Evolutionary conservation across 1,140 invertebrate genomes (phyloP).

Genomic region (Drosophila bipectinata): DNA sequence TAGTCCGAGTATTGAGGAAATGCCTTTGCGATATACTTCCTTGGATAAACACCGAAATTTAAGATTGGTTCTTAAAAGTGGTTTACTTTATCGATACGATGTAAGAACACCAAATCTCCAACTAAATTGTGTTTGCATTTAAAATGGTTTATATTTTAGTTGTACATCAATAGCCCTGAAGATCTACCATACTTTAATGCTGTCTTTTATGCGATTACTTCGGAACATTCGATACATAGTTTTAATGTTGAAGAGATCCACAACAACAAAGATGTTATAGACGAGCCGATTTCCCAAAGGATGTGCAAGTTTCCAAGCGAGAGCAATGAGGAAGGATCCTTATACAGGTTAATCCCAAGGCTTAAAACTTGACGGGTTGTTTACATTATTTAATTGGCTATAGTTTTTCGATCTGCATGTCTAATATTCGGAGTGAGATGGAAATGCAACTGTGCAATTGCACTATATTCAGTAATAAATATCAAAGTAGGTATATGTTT

Average conservation of each 20-base stretch:
- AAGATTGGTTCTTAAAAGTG: conserved; percentile 30
- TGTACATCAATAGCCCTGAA: conserved; percentile 62
- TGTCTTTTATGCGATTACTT: conserved; percentile 22
- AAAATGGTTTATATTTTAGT: conserved; percentile 8
- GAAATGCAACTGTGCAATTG: conserved; percentile 60
- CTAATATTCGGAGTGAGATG: conserved; percentile 50
- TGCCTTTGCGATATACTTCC: conserved; percentile 54
- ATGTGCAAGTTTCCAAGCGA: conserved; percentile 64
- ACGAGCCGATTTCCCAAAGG: conserved; percentile 50
- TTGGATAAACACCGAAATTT: conserved; percentile 42
- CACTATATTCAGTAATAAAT: conserved; percentile 36
- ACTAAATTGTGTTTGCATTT: not conserved
- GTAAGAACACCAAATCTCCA: conserved; percentile 13
- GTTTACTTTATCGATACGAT: conserved; percentile 43
- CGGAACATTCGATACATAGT: conserved; percentile 27
- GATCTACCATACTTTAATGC: conserved; percentile 69
- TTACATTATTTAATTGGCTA: not conserved
- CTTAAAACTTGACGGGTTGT: not conserved
- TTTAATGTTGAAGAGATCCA: conserved; percentile 65
- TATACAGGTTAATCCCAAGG: conserved; percentile 47
- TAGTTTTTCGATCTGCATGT: conserved; percentile 72
- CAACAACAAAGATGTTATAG: conserved; percentile 48
- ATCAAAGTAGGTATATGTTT: conserved; percentile 26
- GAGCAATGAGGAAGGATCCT: conserved; percentile 10
- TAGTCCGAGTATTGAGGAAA: conserved; percentile 24